These are phyloP conservation scores for Sebastes taczanowskii DNA, from an alignment of 2,797 vertebrate species.

Conservation along the genomic window DNA sequence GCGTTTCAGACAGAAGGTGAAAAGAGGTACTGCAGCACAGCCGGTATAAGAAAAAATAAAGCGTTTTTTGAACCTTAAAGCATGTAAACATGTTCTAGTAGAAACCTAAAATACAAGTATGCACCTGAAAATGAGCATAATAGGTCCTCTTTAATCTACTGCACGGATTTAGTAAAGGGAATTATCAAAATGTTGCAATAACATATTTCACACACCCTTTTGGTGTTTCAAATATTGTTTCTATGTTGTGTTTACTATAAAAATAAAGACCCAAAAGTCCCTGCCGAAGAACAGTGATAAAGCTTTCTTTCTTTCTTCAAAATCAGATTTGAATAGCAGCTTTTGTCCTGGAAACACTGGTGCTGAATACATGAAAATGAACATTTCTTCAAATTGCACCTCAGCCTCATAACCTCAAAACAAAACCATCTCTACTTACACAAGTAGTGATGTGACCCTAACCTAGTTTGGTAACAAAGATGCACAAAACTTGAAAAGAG, in stretches of 20 bases:
- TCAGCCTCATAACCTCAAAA: neutral
- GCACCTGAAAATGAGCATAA: no score
- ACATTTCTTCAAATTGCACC: neutral
- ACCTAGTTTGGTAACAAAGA: conserved; percentile 1
- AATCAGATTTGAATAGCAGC: neutral
- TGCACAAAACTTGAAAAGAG: neutral
- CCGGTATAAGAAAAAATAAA: no score
- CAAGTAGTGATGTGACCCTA: neutral
- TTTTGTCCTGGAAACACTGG: neutral
- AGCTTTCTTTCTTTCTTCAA: neutral
- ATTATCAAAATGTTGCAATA: neutral
- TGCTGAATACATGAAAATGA: neutral
- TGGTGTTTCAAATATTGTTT: neutral
- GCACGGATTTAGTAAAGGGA: neutral
- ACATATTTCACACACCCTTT: neutral
- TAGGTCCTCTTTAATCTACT: neutral
- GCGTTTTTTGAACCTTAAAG: no score
- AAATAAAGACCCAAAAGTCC: neutral
- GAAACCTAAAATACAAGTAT: no score
- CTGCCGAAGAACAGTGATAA: neutral
- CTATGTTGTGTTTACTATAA: neutral
- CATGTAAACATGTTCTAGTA: no score
- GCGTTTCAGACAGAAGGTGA: no score
- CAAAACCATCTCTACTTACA: neutral
- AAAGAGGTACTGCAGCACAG: no score